Percentiles rank a stretch among this genome's conserved stretches.
Evolutionary conservation across 2,797 vertebrate genomes (phyloP).

Genomic region (Enteromius fasciolatus): DNA sequence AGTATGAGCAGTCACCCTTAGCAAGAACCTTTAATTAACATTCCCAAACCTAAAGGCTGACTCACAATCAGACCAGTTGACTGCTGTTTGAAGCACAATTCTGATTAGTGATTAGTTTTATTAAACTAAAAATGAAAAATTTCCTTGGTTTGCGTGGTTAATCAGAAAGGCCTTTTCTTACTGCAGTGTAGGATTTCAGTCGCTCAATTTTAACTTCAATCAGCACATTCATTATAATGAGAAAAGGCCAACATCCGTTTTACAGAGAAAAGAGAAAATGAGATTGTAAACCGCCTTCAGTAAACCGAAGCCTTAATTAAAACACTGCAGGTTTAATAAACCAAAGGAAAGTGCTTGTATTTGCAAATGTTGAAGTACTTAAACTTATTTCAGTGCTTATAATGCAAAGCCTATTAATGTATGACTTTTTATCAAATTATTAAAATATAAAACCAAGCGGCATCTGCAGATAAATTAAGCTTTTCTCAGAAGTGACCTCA

Average conservation of each 20-base stretch:
- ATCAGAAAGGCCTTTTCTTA: constrained; percentile 32
- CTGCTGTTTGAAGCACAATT: constrained; percentile 12
- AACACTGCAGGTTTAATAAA: constrained; percentile 20
- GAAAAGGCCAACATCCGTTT: constrained; percentile 28
- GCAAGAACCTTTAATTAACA: background rate
- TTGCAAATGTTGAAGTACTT: background rate
- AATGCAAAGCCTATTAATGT: background rate
- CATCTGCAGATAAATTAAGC: background rate
- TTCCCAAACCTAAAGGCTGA: background rate
- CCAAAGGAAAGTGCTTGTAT: background rate
- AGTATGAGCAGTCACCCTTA: background rate
- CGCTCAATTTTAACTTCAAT: constrained; percentile 28
- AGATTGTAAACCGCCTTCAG: constrained; percentile 1
- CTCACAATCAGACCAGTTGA: background rate
- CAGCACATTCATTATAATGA: constrained; percentile 34
- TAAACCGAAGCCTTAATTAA: constrained; percentile 25
- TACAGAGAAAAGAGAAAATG: constrained; percentile 9
- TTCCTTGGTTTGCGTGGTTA: background rate
- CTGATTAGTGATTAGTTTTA: constrained; percentile 18
- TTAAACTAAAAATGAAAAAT: constrained; percentile 9
- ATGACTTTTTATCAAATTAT: background rate
- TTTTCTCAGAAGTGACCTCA: background rate
- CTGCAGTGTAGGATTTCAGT: constrained; percentile 27
- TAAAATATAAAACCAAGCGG: background rate
- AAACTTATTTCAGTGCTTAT: constrained; percentile 1